Evolutionary conservation across 2,113 vertebrate species (phyloP), one percentile per base, ranked within the genome.

Genomic region (Aphelocoma coerulescens): DNA sequence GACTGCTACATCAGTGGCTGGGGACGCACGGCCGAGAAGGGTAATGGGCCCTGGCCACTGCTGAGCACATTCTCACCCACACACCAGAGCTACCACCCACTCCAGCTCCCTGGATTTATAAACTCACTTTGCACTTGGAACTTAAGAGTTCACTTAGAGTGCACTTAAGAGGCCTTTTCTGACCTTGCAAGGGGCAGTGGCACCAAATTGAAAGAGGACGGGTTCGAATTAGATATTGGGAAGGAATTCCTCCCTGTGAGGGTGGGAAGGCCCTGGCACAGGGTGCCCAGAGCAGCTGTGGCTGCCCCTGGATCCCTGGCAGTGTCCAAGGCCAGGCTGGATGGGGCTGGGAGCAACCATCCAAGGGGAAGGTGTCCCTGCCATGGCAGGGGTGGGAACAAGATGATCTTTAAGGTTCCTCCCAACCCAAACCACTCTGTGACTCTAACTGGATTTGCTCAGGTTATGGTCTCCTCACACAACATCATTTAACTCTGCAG

Each of bases 41-140:
- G 85, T 79, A 71, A 76, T 0, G 46, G 33, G 54, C 62, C 55
- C 23, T 4, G 59, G 16, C 3, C 17, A 0, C 81, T 17, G 57
- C 67, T 6, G 20, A 4, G 37, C 49, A 16, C 59, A 1, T 9
- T n/a, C 49, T 43, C 23, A 12, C 43, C 32, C 65, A 3, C 55
- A 18, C 41, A 22, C 30, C 18, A 1, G 1, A 21, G 58, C 30
- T 5, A 5, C 24, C 11, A 2, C 39, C 51, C 51, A 0, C 33
- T 4, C 1, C 58, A 4, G 27, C 39, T 55, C 49, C 69, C 58
- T 3, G 1, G 0, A 1, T 8, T 24, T 2, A 13, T 12, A 1
- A 57, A n/a, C 28, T 30, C 30, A 2, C 51, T 8, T 3, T 2
- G 52, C 6, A 3, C 44, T 14, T 8, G 54, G 11, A 23, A 6